phyloP scores from a whole-genome alignment of 2,113 vertebrate genomes.

The Peucedramus taeniatus region DNA sequence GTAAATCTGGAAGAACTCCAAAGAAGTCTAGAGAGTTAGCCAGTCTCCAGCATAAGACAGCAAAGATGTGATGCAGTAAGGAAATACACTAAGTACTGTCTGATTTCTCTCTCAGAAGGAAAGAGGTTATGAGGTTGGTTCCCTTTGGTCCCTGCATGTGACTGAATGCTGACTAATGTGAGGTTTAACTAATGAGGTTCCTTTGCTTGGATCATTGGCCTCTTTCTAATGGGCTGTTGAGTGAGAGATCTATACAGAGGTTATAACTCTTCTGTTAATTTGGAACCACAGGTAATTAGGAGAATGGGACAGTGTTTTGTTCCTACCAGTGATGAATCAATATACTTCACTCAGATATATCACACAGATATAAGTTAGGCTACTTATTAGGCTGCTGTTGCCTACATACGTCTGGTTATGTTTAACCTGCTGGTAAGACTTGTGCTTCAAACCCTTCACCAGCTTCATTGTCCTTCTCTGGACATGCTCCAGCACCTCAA shows the following conservation, averaged over 20 bases:
- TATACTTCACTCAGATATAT: no score
- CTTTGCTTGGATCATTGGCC: background rate
- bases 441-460: background rate
- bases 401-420: background rate
- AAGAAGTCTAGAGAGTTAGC: background rate
- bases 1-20: background rate
- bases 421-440: background rate
- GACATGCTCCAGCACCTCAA: background rate
- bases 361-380: background rate
- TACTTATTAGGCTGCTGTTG: conserved; percentile 38
- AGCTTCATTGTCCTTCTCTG: background rate
- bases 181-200: background rate
- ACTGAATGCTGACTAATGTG: background rate
- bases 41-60: background rate
- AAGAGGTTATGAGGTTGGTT: background rate
- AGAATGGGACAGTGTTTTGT: background rate
- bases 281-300: conserved; percentile 29
- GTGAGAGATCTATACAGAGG: background rate
- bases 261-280: conserved; percentile 4
- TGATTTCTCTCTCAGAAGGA: background rate
- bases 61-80: background rate
- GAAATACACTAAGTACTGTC: background rate
- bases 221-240: background rate
- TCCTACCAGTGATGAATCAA: background rate
- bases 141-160: background rate